Conservation (phyloP, 2,113 vertebrate species). For the Setophaga petechia region DNA sequence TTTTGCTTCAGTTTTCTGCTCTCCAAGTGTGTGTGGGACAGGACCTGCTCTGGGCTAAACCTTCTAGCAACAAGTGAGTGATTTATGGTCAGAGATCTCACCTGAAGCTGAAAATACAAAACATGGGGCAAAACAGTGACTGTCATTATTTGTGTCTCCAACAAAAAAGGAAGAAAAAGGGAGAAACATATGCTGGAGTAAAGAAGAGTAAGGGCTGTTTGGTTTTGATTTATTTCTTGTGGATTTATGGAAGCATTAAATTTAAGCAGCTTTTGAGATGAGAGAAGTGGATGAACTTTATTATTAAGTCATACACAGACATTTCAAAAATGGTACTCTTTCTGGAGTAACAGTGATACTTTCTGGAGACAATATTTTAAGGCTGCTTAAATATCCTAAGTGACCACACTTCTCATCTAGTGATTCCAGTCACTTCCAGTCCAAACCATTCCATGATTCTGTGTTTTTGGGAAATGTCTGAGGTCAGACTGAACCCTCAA, state of each 20-base stretch:
- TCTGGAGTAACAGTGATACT: neutral
- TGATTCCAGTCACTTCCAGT: neutral
- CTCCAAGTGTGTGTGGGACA: neutral
- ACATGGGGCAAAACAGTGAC: neutral
- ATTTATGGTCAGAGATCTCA: neutral
- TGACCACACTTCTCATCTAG: neutral
- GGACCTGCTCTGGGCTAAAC: neutral
- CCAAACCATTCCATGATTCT: neutral
- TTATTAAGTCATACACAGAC: neutral
- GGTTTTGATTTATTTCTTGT: neutral
- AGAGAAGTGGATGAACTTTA: neutral
- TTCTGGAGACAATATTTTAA: neutral
- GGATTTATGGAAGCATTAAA: neutral
- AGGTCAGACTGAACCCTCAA: neutral
- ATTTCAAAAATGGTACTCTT: neutral
- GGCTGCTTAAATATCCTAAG: neutral
- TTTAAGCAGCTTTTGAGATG: neutral
- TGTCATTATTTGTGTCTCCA: neutral
- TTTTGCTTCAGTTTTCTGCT: neutral
- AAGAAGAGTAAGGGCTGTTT: neutral
- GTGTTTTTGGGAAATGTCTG: neutral
- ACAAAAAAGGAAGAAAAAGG: neutral
- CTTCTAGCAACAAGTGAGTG: accelerated
- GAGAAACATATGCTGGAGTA: neutral
- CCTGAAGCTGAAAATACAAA: neutral